These are phyloP conservation scores for Gymnothorax javanicus DNA, from an alignment of 2,797 vertebrate genomes.

Conservation along the genomic window DNA sequence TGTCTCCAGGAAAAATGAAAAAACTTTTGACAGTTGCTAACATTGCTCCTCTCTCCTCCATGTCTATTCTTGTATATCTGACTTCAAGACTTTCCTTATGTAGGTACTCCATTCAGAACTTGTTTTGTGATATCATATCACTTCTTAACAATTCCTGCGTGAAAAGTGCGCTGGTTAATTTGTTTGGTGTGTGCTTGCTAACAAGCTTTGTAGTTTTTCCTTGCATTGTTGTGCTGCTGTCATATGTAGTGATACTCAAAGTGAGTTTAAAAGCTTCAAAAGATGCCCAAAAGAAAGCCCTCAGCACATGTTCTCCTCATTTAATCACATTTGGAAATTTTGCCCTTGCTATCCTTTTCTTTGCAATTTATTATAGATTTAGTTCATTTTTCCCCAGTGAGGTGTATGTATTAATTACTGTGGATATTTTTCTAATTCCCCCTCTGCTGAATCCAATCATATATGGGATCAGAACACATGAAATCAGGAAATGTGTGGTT, in stretches of 20 bases:
- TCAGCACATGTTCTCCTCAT: conserved; percentile 49
- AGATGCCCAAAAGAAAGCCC: conserved; percentile 33
- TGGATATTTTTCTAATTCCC: not conserved
- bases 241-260: conserved; percentile 53
- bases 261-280: conserved; percentile 23
- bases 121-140: conserved; percentile 56
- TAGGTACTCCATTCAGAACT: conserved; percentile 48
- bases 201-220: not conserved
- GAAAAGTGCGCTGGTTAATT: conserved; percentile 24
- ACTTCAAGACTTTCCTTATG: conserved; percentile 53
- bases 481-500: conserved; percentile 22
- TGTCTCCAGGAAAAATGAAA: conserved; percentile 50
- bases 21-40: conserved; percentile 48
- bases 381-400: not conserved
- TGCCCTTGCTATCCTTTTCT: conserved; percentile 31
- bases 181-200: conserved; percentile 18
- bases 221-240: conserved; percentile 3
- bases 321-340: conserved; percentile 61
- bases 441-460: conserved; percentile 22
- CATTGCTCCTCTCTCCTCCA: conserved; percentile 29
- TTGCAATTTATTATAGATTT: not conserved
- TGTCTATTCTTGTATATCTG: conserved; percentile 47
- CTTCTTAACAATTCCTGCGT: conserved; percentile 53
- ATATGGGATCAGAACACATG: conserved; percentile 24
- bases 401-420: not conserved